phyloP scores from a whole-genome alignment of 2,113 vertebrate genomes.

The Ctenomys sociabilis region DNA sequence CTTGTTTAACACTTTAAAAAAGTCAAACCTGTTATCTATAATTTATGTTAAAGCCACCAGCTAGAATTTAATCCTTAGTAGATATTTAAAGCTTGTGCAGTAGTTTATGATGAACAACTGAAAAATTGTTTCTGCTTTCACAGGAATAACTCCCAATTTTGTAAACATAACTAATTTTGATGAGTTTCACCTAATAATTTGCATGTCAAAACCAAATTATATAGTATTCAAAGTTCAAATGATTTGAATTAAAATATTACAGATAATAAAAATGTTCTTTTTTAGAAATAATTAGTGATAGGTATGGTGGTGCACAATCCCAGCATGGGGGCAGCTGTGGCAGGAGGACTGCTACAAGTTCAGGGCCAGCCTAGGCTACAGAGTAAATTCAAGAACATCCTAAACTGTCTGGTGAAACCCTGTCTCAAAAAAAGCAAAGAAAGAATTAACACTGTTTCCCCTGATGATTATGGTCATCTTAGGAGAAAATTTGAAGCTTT shows the following conservation, averaged over 20 bases:
- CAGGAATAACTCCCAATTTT: conserved; percentile 36
- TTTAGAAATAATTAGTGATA: conserved; percentile 20
- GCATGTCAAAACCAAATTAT: conserved; percentile 6
- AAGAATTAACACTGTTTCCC: neutral
- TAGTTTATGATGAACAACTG: conserved; percentile 20
- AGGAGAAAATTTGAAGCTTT: conserved; percentile 10
- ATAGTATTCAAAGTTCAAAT: conserved; percentile 33
- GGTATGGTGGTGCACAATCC: too few species aligned
- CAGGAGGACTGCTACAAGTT: too few species aligned
- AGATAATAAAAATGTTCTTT: conserved; percentile 21
- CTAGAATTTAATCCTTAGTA: conserved; percentile 41
- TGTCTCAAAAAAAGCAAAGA: too few species aligned
- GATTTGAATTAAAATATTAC: neutral
- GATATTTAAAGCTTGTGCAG: neutral
- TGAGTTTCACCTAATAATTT: conserved; percentile 12
- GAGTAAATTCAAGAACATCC: too few species aligned
- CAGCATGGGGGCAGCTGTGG: too few species aligned
- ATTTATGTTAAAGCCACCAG: neutral
- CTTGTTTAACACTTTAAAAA: neutral
- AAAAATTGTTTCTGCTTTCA: conserved; percentile 50
- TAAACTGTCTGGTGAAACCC: too few species aligned
- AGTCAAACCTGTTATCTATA: neutral
- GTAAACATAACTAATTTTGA: conserved; percentile 21
- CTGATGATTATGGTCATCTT: conserved; percentile 35
- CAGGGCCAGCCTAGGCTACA: too few species aligned